A percentile compares a stretch with the other conserved stretches of the same genome.
Evolutionary conservation across 2,888 invertebrate genomes (phyloP).

Genomic region (Sesamia inferens): DNA sequence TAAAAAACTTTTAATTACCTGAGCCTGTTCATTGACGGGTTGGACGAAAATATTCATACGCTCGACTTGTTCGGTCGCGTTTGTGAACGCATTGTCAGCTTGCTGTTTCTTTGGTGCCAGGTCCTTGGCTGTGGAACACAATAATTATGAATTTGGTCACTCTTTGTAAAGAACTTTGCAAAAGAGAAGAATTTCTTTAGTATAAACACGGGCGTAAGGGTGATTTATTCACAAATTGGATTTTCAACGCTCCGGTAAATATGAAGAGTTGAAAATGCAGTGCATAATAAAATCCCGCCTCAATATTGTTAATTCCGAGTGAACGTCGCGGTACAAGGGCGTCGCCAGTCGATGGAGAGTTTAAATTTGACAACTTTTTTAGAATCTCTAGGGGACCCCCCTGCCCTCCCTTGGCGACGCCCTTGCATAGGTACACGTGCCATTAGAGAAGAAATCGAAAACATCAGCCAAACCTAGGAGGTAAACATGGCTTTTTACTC

Average conservation of each 20-base stretch:
- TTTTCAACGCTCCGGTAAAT: not conserved
- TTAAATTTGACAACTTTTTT: no score
- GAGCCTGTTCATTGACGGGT: slow-evolving; percentile 91
- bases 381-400: no score
- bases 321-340: not conserved
- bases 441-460: not conserved
- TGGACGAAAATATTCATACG: slow-evolving; percentile 92
- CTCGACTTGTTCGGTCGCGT: slow-evolving; percentile 91
- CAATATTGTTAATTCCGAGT: not conserved
- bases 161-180: not conserved
- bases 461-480: not conserved
- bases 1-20: slow-evolving; percentile 69
- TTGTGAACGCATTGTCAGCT: slow-evolving; percentile 76
- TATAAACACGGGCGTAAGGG: not conserved
- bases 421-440: no score
- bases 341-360: no score
- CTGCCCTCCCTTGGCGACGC: no score
- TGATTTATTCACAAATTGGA: not conserved
- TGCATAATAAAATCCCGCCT: not conserved
- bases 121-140: slow-evolving; percentile 73
- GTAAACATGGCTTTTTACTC: not conserved
- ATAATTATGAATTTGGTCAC: not conserved
- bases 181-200: not conserved
- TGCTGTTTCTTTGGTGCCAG: slow-evolving; percentile 78
- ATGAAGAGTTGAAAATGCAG: not conserved